phyloP scores from a whole-genome alignment of 2,888 invertebrate genomes.

The Polia nebulosa region DNA sequence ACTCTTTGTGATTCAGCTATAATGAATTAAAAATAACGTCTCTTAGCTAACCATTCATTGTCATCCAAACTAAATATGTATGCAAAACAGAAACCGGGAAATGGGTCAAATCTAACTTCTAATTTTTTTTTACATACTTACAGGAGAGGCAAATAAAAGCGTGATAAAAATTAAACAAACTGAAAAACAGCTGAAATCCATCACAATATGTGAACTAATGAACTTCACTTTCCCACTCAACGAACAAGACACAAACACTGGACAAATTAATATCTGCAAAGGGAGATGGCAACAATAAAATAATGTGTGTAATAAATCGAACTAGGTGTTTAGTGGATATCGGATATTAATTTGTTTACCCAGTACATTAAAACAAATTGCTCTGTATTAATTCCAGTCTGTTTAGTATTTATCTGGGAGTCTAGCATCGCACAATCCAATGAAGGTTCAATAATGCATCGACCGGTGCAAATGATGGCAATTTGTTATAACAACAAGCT shows the following conservation, averaged over 20 bases:
- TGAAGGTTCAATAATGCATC: slow-evolving; percentile 13
- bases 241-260: slow-evolving; percentile 12
- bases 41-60: too few species aligned
- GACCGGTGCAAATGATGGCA: slow-evolving; percentile 30
- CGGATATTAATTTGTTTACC: slow-evolving; percentile 32
- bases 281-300: slow-evolving; percentile 26
- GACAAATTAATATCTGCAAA: slow-evolving; percentile 18
- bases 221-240: slow-evolving; percentile 6
- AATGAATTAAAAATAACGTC: too few species aligned
- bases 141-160: too few species aligned
- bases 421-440: slow-evolving; percentile 16
- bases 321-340: slow-evolving; percentile 35
- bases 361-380: slow-evolving; percentile 42
- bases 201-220: slow-evolving; percentile 5
- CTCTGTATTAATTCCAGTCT: slow-evolving; percentile 30
- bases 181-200: not conserved
- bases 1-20: too few species aligned
- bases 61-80: too few species aligned
- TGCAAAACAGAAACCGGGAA: too few species aligned
- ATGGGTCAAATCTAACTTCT: too few species aligned
- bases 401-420: slow-evolving; percentile 40
- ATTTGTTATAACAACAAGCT: slow-evolving; percentile 9
- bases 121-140: too few species aligned
- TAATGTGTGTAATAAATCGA: slow-evolving; percentile 35
- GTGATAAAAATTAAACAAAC: too few species aligned